Evolutionary conservation across 2,888 invertebrate genomes (phyloP), one percentile per base, ranked within the genome.

Genomic region (Agrochola litura): DNA sequence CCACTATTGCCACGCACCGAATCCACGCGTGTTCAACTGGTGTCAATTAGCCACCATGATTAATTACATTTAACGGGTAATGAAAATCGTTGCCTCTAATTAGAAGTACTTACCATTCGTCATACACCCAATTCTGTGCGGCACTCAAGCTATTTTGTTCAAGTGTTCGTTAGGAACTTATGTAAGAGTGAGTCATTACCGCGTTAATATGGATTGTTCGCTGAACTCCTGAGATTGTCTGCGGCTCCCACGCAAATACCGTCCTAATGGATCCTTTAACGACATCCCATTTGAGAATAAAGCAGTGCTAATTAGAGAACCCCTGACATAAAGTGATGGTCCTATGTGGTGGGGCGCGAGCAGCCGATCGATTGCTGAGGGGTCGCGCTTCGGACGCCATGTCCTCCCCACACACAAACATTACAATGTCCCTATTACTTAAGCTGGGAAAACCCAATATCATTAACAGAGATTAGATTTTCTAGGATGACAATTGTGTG

Each of bases 231-330:
- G 84, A 78, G 89, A 86, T 88, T 84, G 82, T 82, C 71, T 87
- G 88, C 73, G 73, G 83, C 82, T 76, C 87, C 81, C 84, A 80
- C 84, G 79, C 85, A 86, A 85, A 88, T 84, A 85, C 80, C 74
- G 58, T 71, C 78, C 85, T 89, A 91, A 90, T 89, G 89, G 88
- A 83, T 85, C 86, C 86, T 90, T 90, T 89, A 91, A 92, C 90
- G 89, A 91, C 85, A 86, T 90, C 89, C 91, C 90, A 90, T 89
- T 90, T 85, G 81, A 86, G 88, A 86, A 86, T 89, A 89, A 92
- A 91, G 90, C 91, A 85, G 90, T 87, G 91, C 90, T 92, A 92
- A 92, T 92, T 91, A 91, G 83, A 75, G 86, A 87, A 87, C 89
- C 86, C 85, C 77, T 69, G 73, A 81, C 79, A 77, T 82, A 80